Conservation (phyloP, 2,888 invertebrate species). For the Epirrita christyi region DNA sequence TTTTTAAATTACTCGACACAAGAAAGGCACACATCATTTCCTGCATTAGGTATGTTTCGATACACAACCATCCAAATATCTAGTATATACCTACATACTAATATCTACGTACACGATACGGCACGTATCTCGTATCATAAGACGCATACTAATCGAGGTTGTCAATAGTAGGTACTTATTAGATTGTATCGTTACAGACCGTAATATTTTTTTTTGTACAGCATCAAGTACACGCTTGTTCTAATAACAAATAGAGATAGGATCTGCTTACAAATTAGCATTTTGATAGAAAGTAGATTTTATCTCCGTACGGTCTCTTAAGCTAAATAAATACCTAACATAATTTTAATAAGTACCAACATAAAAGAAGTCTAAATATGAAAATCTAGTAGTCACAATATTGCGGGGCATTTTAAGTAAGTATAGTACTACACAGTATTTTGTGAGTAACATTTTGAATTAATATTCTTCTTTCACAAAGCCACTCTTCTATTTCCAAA, state of each 20-base stretch:
- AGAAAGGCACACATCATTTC: background rate
- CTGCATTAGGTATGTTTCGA: slow-evolving; percentile 1
- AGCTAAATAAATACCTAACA: slow-evolving; percentile 25
- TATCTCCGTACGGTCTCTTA: slow-evolving; percentile 26
- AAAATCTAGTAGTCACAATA: slow-evolving; percentile 11
- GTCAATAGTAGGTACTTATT: slow-evolving; percentile 41
- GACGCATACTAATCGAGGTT: slow-evolving; percentile 46
- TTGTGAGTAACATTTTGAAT: no score
- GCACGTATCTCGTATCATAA: slow-evolving; percentile 38
- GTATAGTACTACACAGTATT: no score
- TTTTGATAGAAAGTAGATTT: slow-evolving; percentile 32
- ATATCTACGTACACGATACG: slow-evolving; percentile 32
- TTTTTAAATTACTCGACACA: background rate
- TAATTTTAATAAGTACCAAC: slow-evolving; percentile 12
- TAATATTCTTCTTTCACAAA: no score
- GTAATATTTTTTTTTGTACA: slow-evolving; percentile 27
- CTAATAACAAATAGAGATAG: slow-evolving; percentile 31
- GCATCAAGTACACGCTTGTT: slow-evolving; percentile 21
- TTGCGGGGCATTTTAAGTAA: background rate
- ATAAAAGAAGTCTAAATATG: slow-evolving; percentile 15
- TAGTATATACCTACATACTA: slow-evolving; percentile 4
- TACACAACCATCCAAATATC: slow-evolving; percentile 6
- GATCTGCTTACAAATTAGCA: slow-evolving; percentile 30
- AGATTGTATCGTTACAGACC: slow-evolving; percentile 42
- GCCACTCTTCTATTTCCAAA: no score